Evolutionary conservation across 2,888 invertebrate genomes (phyloP).

Genomic region (Eudasyphora cyanicolor): DNA sequence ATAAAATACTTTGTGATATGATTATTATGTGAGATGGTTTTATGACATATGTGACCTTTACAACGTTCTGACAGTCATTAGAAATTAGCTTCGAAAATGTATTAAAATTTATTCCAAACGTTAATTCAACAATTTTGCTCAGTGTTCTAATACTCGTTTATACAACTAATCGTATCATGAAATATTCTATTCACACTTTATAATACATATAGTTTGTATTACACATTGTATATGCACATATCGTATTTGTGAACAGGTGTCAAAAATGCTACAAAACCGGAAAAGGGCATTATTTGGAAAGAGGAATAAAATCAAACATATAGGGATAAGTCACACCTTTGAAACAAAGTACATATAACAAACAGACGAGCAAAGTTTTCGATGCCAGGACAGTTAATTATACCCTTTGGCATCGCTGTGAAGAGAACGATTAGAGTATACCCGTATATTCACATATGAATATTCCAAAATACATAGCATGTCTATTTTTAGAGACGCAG

Average conservation of each 20-base stretch:
- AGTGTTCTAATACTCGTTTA: too few relatives aligned
- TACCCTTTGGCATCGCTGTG: background rate
- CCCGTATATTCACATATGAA: background rate
- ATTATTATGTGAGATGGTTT: too few relatives aligned
- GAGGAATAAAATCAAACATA: background rate
- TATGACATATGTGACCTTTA: too few relatives aligned
- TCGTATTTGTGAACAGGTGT: slow-evolving; percentile 10
- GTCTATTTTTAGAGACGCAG: background rate
- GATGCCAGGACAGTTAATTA: slow-evolving; percentile 14
- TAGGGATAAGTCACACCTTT: background rate
- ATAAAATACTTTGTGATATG: too few relatives aligned
- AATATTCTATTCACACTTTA: too few relatives aligned
- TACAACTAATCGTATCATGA: too few relatives aligned
- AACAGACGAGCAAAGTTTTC: background rate
- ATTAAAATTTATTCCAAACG: too few relatives aligned
- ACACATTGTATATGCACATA: background rate
- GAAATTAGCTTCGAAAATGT: too few relatives aligned
- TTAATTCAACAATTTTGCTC: too few relatives aligned
- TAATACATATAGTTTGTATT: too few relatives aligned
- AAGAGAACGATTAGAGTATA: background rate
- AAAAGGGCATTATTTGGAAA: background rate
- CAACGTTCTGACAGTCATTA: too few relatives aligned
- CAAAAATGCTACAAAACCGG: background rate
- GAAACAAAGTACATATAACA: background rate
- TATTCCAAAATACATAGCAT: background rate